phyloP scores from a whole-genome alignment of 2,113 vertebrate genomes.

The Amazona vittata region DNA sequence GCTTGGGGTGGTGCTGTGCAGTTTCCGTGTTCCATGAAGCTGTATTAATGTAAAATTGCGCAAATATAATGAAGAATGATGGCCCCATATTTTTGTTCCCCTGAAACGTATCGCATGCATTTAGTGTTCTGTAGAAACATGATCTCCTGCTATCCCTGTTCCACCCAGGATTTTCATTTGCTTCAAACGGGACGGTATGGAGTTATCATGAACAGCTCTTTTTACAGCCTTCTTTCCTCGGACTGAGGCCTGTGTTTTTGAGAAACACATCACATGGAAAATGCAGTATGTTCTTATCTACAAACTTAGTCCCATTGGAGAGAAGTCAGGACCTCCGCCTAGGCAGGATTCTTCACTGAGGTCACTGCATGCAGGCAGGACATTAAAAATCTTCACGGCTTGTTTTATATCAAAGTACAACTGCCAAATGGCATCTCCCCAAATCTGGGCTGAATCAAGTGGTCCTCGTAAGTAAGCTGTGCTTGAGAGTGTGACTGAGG shows the following conservation, averaged over 20 bases:
- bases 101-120: not conserved
- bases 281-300: not conserved
- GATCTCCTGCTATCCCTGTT: not conserved
- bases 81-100: not conserved
- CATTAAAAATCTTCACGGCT: not conserved
- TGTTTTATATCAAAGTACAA: not conserved
- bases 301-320: not conserved
- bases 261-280: not conserved
- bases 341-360: not conserved
- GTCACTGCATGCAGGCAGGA: not conserved
- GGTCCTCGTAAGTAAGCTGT: not conserved
- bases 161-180: not conserved
- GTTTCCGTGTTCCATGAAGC: not conserved
- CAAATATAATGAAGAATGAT: not conserved
- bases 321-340: not conserved
- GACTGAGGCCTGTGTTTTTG: not conserved
- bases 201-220: not conserved
- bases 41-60: not conserved
- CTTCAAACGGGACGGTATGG: not conserved
- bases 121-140: not conserved
- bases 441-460: not conserved
- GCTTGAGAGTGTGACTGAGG: not conserved
- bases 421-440: not conserved
- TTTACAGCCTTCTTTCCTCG: not conserved
- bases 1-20: not conserved